Percentiles rank a stretch among this genome's conserved stretches.
Evolutionary conservation across 2,797 vertebrate genomes (phyloP).

Genomic region (Malurus splendens): DNA sequence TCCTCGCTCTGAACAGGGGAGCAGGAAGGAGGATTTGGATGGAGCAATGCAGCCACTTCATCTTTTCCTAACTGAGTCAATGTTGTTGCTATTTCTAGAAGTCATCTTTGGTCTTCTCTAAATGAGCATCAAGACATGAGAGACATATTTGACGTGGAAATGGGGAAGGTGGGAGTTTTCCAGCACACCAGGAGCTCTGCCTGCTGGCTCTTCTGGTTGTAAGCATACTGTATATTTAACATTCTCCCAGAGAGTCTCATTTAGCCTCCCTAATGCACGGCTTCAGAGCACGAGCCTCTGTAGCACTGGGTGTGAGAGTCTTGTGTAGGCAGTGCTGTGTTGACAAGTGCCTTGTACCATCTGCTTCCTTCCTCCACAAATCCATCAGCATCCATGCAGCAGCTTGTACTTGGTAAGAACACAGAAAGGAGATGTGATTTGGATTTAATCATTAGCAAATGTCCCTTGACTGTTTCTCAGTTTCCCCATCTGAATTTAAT

Average conservation of each 20-base stretch:
- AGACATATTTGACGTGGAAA: not conserved
- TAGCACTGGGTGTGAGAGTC: not conserved
- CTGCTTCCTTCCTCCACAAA: constrained; percentile 35
- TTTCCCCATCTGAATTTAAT: constrained; percentile 81
- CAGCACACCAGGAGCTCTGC: not conserved
- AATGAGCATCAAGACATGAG: not conserved
- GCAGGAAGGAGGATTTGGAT: not conserved
- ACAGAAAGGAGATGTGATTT: constrained; percentile 41
- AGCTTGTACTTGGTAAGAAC: constrained; percentile 15
- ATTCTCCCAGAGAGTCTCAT: not conserved
- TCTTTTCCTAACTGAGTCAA: not conserved
- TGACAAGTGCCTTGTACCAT: constrained; percentile 44
- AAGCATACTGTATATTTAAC: fast-evolving
- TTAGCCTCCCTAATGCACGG: not conserved
- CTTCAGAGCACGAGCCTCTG: not conserved
- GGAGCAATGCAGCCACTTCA: not conserved
- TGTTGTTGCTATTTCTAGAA: not conserved
- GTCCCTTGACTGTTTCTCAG: constrained; percentile 37
- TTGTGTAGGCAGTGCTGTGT: not conserved
- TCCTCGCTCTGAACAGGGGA: not conserved
- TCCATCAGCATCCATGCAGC: constrained; percentile 30
- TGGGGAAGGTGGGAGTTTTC: not conserved
- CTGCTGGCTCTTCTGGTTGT: not conserved
- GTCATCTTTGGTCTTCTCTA: not conserved
- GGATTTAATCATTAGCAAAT: constrained; percentile 66